Evolutionary conservation across 2,797 vertebrate species (phyloP), one percentile per base, ranked within the genome.

Genomic region (Diceros bicornis): DNA sequence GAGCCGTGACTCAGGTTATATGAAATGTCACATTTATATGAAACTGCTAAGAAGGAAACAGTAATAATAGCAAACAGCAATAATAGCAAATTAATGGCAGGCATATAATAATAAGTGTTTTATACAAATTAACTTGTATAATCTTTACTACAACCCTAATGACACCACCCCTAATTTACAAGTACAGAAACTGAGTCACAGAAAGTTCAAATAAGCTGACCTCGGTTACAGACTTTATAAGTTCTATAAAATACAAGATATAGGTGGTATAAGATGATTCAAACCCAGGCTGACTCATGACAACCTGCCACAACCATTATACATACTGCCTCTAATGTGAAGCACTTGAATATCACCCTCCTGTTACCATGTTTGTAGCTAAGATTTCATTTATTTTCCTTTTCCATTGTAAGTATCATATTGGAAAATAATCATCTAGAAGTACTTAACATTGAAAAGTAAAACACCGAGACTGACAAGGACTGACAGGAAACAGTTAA

Each of bases 381-480:
- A 96, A 74, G 20, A 94, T 64, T 59, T 86, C 37, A 41, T 41
- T 95, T 75, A 21, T 61, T 72, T 94, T 86, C 44, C 2, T 47
- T 83, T 92, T 86, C 64, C 52, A 78, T 44, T 69, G 14, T 27
- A 34, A 37, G 32, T 50, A 18, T 25, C n/a, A 34, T 68, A n/a
- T 14, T 83, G 25, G 50, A 91, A 96, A 77, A 77, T 62, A 75
- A 69, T 82, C 41, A 55, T 25, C 32, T 20, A 57, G 50, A 87
- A 92, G 50, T 55, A 66, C 0, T 81, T 96, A 37, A 95, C 32
- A 59, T 12, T 95, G 82, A 85, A 88, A 52, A 91, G 25, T 16
- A 86, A 94, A 91, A 81, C 23, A 52, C 44, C 85, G 62, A 62
- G 69, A n/a, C 34, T 69, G 55, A 47, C 20, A 59, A n/a, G 23